Percentiles rank a stretch among this genome's conserved stretches.
phyloP scores from a whole-genome alignment of 2,888 invertebrate genomes.

The Sthenelais limicola region DNA sequence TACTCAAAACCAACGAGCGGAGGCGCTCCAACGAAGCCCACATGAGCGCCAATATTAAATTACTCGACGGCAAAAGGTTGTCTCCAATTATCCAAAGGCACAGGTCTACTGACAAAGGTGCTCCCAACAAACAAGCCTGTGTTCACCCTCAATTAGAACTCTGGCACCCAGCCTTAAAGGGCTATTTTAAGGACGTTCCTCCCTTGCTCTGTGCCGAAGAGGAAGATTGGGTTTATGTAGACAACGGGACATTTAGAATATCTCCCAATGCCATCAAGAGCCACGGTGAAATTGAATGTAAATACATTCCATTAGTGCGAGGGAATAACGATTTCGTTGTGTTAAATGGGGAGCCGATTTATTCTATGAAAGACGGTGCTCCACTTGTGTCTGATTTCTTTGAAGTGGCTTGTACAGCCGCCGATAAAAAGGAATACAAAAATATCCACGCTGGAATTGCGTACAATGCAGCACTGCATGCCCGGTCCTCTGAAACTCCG shows the following conservation, averaged over 20 bases:
- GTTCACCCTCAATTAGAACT: conserved; percentile 80
- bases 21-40: neutral
- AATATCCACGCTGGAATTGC: conserved; percentile 78
- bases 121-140: conserved; percentile 73
- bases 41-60: too few species aligned
- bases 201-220: conserved; percentile 79
- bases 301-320: conserved; percentile 73
- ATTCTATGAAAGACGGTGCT: conserved; percentile 37
- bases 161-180: conserved; percentile 82
- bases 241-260: conserved; percentile 78
- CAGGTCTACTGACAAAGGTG: neutral
- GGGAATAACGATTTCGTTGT: conserved; percentile 42
- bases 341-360: conserved; percentile 10
- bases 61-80: too few species aligned
- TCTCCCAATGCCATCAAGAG: conserved; percentile 73
- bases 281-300: conserved; percentile 74
- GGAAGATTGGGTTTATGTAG: conserved; percentile 84
- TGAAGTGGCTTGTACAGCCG: conserved; percentile 51
- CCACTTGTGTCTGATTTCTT: conserved; percentile 46
- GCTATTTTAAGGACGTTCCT: conserved; percentile 79
- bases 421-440: conserved; percentile 75
- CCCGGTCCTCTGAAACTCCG: neutral
- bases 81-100: too few species aligned
- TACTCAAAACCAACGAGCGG: neutral
- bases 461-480: conserved; percentile 43